Base-by-base conservation (phyloP, 2,797 vertebrate genomes). In the Erethizon dorsatum region DNA sequence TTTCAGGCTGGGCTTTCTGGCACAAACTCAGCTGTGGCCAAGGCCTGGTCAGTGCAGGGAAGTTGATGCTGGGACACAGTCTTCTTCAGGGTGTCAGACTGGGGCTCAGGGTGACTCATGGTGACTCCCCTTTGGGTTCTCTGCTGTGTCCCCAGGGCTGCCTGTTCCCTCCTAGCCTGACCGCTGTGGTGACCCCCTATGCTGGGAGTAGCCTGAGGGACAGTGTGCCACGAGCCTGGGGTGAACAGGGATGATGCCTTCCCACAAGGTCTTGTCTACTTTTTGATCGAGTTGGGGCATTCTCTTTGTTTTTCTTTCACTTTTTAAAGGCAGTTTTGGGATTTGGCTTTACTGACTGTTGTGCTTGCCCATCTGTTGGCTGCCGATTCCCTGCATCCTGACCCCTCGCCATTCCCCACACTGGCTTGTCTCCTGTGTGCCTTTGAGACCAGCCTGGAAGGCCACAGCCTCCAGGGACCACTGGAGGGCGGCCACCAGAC, bases 31-130 rank as follows among this genome's bases (percentile, higher is more conserved):
- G 33, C 31, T 50, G 13, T 12, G 3, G 63, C 47, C 37, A 2
- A 57, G 82, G 28, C 6, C 33, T 37, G 10, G 26, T 65, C 9
- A 18, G 83, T 26, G 3, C 59, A 0, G 5, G 18, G 52, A 61
- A 12, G 47, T 5, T 45, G 0, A 13, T 3, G 33, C 24, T 0
- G 41, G 13, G 22, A 4, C 15, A 13, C 0, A 4, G 12, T 24
- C 26, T 61, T 75, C 10, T 45, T 15, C 67, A 33, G 8, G 67
- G 65, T 4, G 5, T 52, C 14, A 52, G 26, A 57, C 54, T 14
- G 17, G 41, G n/a, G 61, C 33, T 52, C 11, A 1, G 5, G 61
- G 18, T 50, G 9, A 22, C 37, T 50, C 28, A 6, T 18, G 31
- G 18, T 50, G 5, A 20, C 59, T 61, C 14, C 9, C 24, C 41